Evolutionary conservation across 2,113 vertebrate species (phyloP).

Genomic region (Elephas maximus): DNA sequence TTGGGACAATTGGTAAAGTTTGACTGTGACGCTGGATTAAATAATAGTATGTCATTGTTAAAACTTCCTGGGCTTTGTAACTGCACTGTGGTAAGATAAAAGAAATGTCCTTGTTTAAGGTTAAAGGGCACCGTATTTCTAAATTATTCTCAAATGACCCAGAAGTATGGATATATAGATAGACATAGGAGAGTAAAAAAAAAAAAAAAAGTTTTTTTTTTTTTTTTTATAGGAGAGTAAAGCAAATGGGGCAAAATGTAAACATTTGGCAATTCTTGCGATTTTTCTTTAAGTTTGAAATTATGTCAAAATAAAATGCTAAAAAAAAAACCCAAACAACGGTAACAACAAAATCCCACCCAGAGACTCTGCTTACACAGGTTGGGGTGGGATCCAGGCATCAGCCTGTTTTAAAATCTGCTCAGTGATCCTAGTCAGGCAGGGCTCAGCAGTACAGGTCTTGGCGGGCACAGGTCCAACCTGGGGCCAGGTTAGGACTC

Average conservation of each 20-base stretch:
- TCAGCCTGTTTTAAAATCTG: background rate
- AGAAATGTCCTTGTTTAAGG: background rate
- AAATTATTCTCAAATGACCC: background rate
- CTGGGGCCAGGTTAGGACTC: background rate
- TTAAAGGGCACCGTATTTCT: background rate
- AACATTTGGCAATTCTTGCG: background rate
- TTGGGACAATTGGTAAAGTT: background rate
- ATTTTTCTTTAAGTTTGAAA: background rate
- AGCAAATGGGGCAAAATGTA: background rate
- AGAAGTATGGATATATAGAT: background rate
- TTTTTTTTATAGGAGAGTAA: background rate
- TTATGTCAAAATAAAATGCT: background rate
- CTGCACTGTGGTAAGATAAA: background rate
- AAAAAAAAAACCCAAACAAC: background rate
- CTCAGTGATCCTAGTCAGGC: background rate
- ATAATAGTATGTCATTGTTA: too few relatives aligned
- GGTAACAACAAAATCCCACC: accelerated
- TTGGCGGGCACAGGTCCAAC: too few relatives aligned
- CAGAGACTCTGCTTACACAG: background rate
- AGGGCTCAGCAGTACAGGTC: background rate
- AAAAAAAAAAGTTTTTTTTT: too few relatives aligned
- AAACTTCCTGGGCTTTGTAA: background rate
- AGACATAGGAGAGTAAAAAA: background rate
- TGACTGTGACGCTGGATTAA: background rate
- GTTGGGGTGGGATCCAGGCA: background rate